phyloP scores from a whole-genome alignment of 2,113 vertebrate genomes.

The Etheostoma cragini region DNA sequence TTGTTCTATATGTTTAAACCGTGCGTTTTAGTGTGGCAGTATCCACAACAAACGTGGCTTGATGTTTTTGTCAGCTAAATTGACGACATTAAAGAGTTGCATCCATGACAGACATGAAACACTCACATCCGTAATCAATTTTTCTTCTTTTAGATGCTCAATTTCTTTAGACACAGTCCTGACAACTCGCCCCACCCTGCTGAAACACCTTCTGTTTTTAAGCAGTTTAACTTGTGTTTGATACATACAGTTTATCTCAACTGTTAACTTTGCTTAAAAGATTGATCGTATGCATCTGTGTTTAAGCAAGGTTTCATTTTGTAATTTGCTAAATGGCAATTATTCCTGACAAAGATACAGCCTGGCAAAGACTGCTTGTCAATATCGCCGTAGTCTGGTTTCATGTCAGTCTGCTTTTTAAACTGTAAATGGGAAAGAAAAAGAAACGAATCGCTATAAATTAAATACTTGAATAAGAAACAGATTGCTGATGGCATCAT shows the following conservation, averaged over 20 bases:
- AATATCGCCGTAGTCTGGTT: background rate
- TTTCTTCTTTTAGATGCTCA: slow-evolving; percentile 25
- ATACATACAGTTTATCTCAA: slow-evolving; percentile 7
- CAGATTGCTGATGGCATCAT: slow-evolving; percentile 10
- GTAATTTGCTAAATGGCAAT: slow-evolving; percentile 6
- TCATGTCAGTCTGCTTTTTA: slow-evolving; percentile 5
- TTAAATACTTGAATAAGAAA: slow-evolving; percentile 1
- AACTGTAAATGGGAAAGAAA: background rate
- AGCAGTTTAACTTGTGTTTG: background rate
- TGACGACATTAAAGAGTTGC: slow-evolving; percentile 60
- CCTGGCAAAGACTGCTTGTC: background rate
- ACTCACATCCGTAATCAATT: slow-evolving; percentile 35
- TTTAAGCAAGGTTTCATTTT: slow-evolving; percentile 33
- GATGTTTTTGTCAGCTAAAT: slow-evolving; percentile 53
- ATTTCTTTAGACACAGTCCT: slow-evolving; percentile 22
- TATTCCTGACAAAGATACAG: background rate
- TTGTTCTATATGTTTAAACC: slow-evolving; percentile 55
- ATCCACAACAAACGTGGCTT: slow-evolving; percentile 36
- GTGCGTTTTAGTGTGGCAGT: slow-evolving; percentile 43
- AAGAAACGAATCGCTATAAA: background rate
- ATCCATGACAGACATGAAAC: slow-evolving; percentile 49
- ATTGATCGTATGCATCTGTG: slow-evolving; percentile 5
- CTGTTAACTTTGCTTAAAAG: slow-evolving; percentile 22
- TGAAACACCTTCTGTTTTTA: slow-evolving; percentile 5
- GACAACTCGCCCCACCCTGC: background rate